A percentile compares a stretch with the other conserved stretches of the same genome.
Evolutionary conservation across 2,797 vertebrate species (phyloP).

Genomic region (Falco columbarius): DNA sequence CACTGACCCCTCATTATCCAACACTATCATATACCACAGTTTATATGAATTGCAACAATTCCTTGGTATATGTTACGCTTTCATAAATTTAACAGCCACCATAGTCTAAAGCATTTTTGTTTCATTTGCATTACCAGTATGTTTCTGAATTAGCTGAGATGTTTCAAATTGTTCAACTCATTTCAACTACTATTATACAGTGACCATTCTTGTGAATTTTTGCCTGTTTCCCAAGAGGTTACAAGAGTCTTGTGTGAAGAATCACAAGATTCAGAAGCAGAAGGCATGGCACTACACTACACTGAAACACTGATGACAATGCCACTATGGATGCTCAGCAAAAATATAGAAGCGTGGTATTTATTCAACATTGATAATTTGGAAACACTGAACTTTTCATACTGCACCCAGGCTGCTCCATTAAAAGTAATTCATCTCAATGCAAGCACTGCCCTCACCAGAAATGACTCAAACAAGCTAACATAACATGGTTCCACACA

Average conservation of each 20-base stretch:
- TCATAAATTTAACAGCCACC: not conserved
- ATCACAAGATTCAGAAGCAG: not conserved
- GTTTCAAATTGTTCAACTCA: not conserved
- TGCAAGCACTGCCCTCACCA: not conserved
- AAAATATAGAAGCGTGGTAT: not conserved
- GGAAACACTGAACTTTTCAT: not conserved
- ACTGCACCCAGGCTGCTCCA: not conserved
- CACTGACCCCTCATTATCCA: not conserved
- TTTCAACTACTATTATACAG: not conserved
- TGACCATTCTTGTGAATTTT: not conserved
- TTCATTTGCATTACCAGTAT: not conserved
- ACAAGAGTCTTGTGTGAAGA: not conserved
- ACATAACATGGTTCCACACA: not conserved
- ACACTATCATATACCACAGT: not conserved
- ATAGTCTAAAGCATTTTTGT: not conserved
- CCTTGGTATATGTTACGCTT: not conserved
- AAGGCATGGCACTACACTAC: not conserved
- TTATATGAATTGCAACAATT: not conserved
- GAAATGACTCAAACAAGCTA: not conserved
- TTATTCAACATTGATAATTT: not conserved
- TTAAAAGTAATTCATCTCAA: not conserved
- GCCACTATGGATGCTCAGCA: not conserved
- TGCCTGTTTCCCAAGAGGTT: not conserved
- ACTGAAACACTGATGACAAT: not conserved
- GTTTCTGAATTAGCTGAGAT: not conserved